phyloP scores from a whole-genome alignment of 2,113 vertebrate species.

The Channa maculata region DNA sequence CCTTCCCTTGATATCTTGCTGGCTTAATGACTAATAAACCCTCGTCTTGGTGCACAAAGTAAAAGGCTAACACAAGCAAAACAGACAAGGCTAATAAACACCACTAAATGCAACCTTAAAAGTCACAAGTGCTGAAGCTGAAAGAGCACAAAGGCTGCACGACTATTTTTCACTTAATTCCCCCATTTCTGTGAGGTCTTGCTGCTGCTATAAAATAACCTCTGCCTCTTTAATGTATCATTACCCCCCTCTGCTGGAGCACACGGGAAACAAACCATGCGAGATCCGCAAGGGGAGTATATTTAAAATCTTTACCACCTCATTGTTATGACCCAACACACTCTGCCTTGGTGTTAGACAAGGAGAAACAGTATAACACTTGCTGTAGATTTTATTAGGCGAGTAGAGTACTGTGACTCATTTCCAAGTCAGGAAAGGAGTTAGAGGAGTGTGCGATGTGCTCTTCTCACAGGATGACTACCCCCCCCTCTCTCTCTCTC shows the following conservation, averaged over 20 bases:
- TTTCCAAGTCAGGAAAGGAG: conserved; percentile 69
- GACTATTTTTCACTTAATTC: conserved; percentile 55
- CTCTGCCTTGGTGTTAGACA: conserved; percentile 73
- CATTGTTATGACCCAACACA: conserved; percentile 75
- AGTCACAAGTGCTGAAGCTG: conserved; percentile 52
- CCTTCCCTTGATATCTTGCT: conserved; percentile 48
- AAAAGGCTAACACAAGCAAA: conserved; percentile 53
- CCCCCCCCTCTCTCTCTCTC: conserved; percentile 12
- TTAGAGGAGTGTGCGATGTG: conserved; percentile 54
- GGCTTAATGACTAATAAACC: conserved; percentile 74
- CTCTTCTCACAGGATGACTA: conserved; percentile 45
- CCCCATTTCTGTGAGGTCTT: conserved; percentile 15
- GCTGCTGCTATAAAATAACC: conserved; percentile 6
- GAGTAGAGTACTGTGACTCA: conserved; percentile 63
- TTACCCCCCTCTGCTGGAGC: conserved; percentile 78
- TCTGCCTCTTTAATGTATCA: conserved; percentile 55
- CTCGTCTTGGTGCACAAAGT: conserved; percentile 63
- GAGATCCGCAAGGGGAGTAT: conserved; percentile 40
- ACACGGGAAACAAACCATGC: background rate
- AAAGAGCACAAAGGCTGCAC: conserved; percentile 54
- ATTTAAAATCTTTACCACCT: conserved; percentile 72
- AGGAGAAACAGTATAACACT: conserved; percentile 70
- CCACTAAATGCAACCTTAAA: conserved; percentile 65
- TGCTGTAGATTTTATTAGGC: conserved; percentile 70
- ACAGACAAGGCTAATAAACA: conserved; percentile 66